Base-by-base conservation (phyloP, 2,888 invertebrate genomes). In the Acholoe squamosa region DNA sequence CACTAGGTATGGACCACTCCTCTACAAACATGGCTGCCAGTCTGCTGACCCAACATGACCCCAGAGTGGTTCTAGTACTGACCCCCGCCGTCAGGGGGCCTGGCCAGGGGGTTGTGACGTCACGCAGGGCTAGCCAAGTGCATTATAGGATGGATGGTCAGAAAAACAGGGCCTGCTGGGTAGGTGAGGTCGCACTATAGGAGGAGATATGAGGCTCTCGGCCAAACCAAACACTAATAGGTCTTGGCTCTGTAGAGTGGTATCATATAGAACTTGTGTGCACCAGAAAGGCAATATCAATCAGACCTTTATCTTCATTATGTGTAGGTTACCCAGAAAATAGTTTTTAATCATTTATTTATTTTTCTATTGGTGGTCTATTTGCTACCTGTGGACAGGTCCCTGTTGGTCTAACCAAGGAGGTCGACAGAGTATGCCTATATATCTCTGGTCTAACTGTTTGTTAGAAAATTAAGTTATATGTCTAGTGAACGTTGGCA, bases 81-180 rank as follows among this genome's bases (percentile, higher is more conserved):
- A 76, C 80, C 80, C 33, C 43, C 25, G 34, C 43, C 80, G 80
- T n/a, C n/a, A 34, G 34, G 80, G 43, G 80, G 80, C 43, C 43
- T 43, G 43, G 43, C 43, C n/a, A 34, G 34, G 80, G 43, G 80
- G 80, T 80, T 34, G 0, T 80, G 33, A 80, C 80, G 80, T 80
- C 80, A 80, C 43, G 80, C 43, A 28, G 19, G 19, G 76, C 76
- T 31, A 31, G 43, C 34, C 80, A 80, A 80, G n/a, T 14, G 80
- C 19, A 43, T 34, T 80, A 80, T 80, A 22, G 80, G 80, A 80
- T 22, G 33, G 76, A 31, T 76, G 76, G 31, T 25, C 28, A 31
- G 76, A 76, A 76, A 31, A 76, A 28, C n/a, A 76, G 61, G 61
- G 61, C 61, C 61, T 61, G 61, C 19, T 61, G 61, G 61, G 61